Evolutionary conservation across 2,797 vertebrate genomes (phyloP).

Genomic region (Triplophysa yarkandensis): DNA sequence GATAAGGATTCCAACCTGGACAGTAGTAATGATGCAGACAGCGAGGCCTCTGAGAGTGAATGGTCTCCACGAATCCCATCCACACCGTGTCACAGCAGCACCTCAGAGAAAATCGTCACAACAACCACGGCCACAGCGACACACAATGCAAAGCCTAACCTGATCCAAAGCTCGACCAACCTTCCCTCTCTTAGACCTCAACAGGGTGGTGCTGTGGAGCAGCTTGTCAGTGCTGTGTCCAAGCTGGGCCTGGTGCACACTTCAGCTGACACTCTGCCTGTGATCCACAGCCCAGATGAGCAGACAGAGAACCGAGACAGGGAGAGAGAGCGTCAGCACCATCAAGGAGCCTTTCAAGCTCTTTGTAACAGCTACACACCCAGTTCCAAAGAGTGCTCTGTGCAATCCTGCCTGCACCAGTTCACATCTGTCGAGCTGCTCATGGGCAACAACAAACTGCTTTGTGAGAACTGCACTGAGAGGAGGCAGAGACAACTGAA

Average conservation of each 20-base stretch:
- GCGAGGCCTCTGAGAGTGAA: constrained; percentile 92
- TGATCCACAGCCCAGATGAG: constrained; percentile 64
- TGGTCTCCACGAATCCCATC: constrained; percentile 68
- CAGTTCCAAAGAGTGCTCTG: constrained; percentile 94
- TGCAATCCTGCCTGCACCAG: constrained; percentile 97
- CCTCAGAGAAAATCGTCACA: constrained; percentile 46
- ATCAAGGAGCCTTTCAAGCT: constrained; percentile 90
- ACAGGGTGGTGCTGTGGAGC: constrained; percentile 72
- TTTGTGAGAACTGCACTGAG: constrained; percentile 93
- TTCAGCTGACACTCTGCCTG: constrained; percentile 62
- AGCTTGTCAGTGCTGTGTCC: constrained; percentile 78
- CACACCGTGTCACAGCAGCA: constrained; percentile 55
- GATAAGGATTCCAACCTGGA: constrained; percentile 85
- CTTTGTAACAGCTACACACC: constrained; percentile 92
- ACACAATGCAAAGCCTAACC: constrained; percentile 50
- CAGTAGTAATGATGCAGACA: constrained; percentile 93
- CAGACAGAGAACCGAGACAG: constrained; percentile 60
- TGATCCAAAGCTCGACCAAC: constrained; percentile 60
- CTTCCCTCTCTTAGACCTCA: constrained; percentile 53
- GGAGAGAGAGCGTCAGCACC: constrained; percentile 65
- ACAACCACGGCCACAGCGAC: constrained; percentile 2
- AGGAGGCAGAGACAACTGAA: constrained; percentile 80
- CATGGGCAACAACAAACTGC: constrained; percentile 97
- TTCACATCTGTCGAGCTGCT: constrained; percentile 96
- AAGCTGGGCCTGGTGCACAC: constrained; percentile 78